Evolutionary conservation across 2,113 vertebrate genomes (phyloP).

Genomic region (Eira barbara): DNA sequence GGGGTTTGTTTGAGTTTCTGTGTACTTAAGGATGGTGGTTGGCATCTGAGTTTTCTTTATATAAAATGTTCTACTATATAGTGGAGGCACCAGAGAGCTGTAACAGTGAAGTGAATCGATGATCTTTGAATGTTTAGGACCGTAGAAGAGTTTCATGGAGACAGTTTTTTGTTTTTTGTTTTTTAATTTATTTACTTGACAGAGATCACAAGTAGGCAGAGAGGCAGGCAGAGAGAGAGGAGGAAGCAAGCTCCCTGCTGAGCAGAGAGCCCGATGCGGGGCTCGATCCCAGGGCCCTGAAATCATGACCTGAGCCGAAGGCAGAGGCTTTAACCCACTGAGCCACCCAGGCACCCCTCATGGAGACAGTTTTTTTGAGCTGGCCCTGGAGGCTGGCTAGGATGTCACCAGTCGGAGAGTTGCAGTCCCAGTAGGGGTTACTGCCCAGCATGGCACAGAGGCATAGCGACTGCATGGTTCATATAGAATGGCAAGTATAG

Average conservation of each 20-base stretch:
- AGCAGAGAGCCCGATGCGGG: too few relatives aligned
- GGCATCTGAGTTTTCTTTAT: background rate
- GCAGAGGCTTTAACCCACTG: too few relatives aligned
- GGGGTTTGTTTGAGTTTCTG: background rate
- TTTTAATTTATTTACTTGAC: too few relatives aligned
- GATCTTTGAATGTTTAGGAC: background rate
- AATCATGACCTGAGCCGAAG: too few relatives aligned
- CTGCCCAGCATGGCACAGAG: background rate
- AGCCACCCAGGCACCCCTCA: too few relatives aligned
- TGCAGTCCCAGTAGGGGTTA: background rate
- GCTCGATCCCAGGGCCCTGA: too few relatives aligned
- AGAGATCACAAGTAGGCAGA: too few relatives aligned
- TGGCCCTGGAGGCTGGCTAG: background rate
- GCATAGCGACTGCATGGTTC: background rate
- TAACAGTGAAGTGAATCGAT: background rate
- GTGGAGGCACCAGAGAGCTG: background rate
- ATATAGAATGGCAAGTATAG: background rate
- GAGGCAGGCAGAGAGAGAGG: too few relatives aligned
- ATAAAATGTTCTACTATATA: conserved; percentile 20
- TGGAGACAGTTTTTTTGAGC: background rate
- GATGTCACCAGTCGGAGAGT: background rate
- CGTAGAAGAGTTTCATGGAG: background rate
- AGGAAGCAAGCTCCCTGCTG: too few relatives aligned
- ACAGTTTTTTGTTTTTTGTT: background rate
- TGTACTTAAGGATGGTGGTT: conserved; percentile 6